phyloP scores from a whole-genome alignment of 2,888 invertebrate species.

The Drosophila mettleri region DNA sequence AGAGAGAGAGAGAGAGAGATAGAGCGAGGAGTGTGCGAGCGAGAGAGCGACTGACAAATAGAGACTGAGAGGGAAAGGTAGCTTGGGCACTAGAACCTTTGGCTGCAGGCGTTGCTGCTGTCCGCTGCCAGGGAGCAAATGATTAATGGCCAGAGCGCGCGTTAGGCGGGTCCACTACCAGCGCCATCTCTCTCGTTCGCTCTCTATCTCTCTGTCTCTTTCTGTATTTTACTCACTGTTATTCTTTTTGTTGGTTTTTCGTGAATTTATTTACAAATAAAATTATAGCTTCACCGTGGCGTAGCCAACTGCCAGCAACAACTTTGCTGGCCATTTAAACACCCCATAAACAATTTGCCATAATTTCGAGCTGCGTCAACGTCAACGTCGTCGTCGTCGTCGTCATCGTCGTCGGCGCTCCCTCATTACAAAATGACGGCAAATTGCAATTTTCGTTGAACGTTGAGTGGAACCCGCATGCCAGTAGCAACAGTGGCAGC shows the following conservation, averaged over 20 bases:
- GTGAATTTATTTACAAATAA: conserved; percentile 79
- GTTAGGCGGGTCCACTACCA: conserved; percentile 60
- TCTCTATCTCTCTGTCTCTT: conserved; percentile 14
- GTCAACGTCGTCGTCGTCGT: conserved; percentile 34
- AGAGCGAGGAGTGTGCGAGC: background rate
- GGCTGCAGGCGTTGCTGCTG: conserved; percentile 63
- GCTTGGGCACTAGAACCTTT: conserved; percentile 18
- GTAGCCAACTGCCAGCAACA: conserved; percentile 40
- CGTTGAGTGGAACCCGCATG: conserved; percentile 68
- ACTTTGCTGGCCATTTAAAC: conserved; percentile 70
- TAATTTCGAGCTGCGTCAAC: conserved; percentile 75
- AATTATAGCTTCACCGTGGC: conserved; percentile 64
- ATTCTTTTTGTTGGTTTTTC: conserved; percentile 69
- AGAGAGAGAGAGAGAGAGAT: background rate
- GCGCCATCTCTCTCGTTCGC: conserved; percentile 13
- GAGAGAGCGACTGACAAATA: no score
- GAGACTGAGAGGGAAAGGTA: no score
- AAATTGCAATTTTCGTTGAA: conserved; percentile 78
- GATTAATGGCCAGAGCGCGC: conserved; percentile 72
- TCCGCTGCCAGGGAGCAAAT: conserved; percentile 61
- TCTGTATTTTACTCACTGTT: no score
- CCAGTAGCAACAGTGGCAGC: conserved; percentile 30
- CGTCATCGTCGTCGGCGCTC: conserved; percentile 61
- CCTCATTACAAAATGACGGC: conserved; percentile 81
- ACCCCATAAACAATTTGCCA: conserved; percentile 80